Base-by-base conservation (phyloP, 2,888 invertebrate species). In the Athetis lepigone region DNA sequence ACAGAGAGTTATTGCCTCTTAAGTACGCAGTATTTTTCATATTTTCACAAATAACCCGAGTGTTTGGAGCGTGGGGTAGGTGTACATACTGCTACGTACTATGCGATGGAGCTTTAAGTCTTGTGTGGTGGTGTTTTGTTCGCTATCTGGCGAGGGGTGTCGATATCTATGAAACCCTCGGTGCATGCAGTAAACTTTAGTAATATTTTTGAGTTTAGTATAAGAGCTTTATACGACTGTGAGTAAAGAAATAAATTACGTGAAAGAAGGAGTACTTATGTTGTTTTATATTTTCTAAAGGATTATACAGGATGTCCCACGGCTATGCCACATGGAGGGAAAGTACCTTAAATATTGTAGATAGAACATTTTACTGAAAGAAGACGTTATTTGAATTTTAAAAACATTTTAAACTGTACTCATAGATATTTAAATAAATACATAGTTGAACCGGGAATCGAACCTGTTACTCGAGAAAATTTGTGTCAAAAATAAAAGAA, bases 11-110 rank as follows among this genome's bases (percentile, higher is more conserved):
- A 92, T 90, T 75, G 89, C 87, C 82, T 83, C 87, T 86, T 87
- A 90, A 90, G 88, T 88, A 85, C 85, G 85, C 82, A 84, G 87
- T 90, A 88, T 92, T 92, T 92, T 90, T 92, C 92, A 93, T 92
- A 90, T 91, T 90, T 92, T 91, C 88, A 84, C 90, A 84, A 91
- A 92, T 91, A 92, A 88, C 88, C 84, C 84, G 85, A 82, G 82
- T 81, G 82, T 86, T 87, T 81, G 84, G 80, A 84, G 56, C 55
- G 29, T 47, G 46, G 29, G 33, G 49, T 72, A 55, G 46, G 45
- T 62, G 4, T 61, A 43, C 21, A 16, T 29, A 13, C 45, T n/a
- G n/a, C 3, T 49, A 29, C n/a, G 9, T 60, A 21, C 21, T 49
- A 37, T 57, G 29, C 19, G 51, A 56, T 16, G 57, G 47, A 19